phyloP scores from a whole-genome alignment of 2,888 invertebrate species.

The Caenorhabditis imperialis region DNA sequence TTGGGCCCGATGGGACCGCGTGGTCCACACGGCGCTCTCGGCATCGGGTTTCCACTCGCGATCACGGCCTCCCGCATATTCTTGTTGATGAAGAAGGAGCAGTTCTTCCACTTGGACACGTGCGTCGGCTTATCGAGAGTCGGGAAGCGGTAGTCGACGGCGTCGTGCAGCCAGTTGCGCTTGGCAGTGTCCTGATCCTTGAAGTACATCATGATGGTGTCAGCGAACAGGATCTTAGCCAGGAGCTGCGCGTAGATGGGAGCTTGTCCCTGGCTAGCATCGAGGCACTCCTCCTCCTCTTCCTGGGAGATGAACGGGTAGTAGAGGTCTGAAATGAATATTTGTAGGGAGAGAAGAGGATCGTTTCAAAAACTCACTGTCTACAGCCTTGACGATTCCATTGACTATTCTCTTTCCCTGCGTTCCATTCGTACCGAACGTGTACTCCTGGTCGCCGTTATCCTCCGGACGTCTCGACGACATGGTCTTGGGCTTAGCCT shows the following conservation, averaged over 20 bases:
- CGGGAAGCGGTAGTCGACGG: conserved; percentile 69
- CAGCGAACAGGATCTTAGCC: conserved; percentile 60
- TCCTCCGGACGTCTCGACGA: conserved; percentile 1
- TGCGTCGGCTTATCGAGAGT: conserved; percentile 63
- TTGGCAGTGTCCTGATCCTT: conserved; percentile 66
- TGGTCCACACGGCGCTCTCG: conserved; percentile 39
- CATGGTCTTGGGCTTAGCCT: conserved; percentile 11
- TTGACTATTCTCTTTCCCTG: conserved; percentile 50
- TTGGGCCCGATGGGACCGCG: conserved; percentile 44
- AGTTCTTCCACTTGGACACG: conserved; percentile 67
- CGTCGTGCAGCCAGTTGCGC: conserved; percentile 68
- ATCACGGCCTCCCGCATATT: conserved; percentile 59
- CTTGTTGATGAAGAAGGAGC: conserved; percentile 68
- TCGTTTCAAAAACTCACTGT: conserved; percentile 7
- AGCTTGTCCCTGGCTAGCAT: conserved; percentile 47
- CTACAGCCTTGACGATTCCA: conserved; percentile 47
- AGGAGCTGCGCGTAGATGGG: conserved; percentile 66
- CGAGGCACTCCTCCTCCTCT: conserved; percentile 60
- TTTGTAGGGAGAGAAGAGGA: not conserved
- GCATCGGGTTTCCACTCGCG: conserved; percentile 42
- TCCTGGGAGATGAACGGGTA: conserved; percentile 62
- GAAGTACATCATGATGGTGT: conserved; percentile 65
- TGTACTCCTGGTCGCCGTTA: conserved; percentile 34
- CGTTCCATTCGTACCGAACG: conserved; percentile 45
- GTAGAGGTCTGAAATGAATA: conserved; percentile 27